These are phyloP conservation scores for Chelmon rostratus DNA, from an alignment of 2,797 vertebrate species.

Conservation along the genomic window DNA sequence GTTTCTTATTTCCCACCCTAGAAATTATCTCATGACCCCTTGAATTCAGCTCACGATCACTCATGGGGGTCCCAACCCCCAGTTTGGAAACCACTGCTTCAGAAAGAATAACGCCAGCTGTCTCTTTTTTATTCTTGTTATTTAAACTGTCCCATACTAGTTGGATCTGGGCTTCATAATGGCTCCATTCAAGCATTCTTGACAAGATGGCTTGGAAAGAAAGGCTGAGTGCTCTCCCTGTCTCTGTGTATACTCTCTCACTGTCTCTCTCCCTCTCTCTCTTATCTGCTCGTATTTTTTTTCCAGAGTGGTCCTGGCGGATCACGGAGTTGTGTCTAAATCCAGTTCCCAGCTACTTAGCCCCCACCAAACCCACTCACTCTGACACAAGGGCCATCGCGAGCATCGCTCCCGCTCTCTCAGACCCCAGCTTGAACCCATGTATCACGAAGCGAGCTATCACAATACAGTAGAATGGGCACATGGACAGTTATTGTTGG, in stretches of 20 bases:
- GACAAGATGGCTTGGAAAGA: constrained; percentile 63
- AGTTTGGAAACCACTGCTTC: constrained; percentile 23
- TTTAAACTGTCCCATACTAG: constrained; percentile 61
- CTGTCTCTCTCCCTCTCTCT: constrained; percentile 35
- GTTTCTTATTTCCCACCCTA: not conserved
- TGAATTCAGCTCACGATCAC: not conserved
- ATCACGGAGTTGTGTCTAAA: constrained; percentile 68
- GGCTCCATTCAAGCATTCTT: constrained; percentile 75
- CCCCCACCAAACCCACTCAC: constrained; percentile 53
- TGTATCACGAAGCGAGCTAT: constrained; percentile 66
- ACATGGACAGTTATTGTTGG: constrained; percentile 76
- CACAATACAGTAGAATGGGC: constrained; percentile 60
- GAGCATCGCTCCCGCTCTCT: constrained; percentile 50
- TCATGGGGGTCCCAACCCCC: not conserved
- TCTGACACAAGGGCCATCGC: constrained; percentile 44
- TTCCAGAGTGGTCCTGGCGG: constrained; percentile 64
- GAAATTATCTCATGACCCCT: not conserved
- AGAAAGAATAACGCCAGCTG: constrained; percentile 21
- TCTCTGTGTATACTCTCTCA: constrained; percentile 18
- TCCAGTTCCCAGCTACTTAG: constrained; percentile 69
- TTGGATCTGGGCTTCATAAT: constrained; percentile 69
- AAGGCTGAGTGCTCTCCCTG: constrained; percentile 65
- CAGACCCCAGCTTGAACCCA: constrained; percentile 72
- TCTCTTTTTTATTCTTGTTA: constrained; percentile 42
- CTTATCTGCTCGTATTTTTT: constrained; percentile 67